Evolutionary conservation across 2,797 vertebrate species (phyloP), one percentile per base, ranked within the genome.

Genomic region (Ispidina lecontei): DNA sequence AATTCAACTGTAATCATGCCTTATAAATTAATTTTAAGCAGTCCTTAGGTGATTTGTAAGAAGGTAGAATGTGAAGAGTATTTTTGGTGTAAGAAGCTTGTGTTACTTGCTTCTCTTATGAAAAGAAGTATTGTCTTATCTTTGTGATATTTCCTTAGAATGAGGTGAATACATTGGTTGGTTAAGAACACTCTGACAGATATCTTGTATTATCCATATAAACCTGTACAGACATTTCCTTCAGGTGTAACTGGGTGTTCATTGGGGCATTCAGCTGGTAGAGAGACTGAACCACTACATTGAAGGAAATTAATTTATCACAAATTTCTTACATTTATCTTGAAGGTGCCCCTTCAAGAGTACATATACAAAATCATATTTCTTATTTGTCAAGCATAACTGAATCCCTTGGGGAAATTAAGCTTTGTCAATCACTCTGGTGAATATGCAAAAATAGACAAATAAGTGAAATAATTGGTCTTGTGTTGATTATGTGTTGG

Each of bases 371-470:
- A 65, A 75, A 14, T 44, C 9, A 4, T 79, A 29, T 68, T 47
- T 80, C 55, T 89, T 75, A 85, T 83, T 87, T 79, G 47, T 79
- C 35, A 81, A 59, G 78, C 67, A 52, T 52, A 90, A 67, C 35
- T 41, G 31, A 56, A 29, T 51, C 68, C 93, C 85, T 90, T 37
- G 60, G 93, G 89, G 68, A 71, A 69, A 47, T 80, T 54, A 31
- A 68, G 59, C 80, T 91, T 92, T 73, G 43, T 46, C 70, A 80
- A 44, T 88, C 63, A 68, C 87, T 91, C 51, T 75, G 31, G 47
- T 71, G 76, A 93, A 93, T 77, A 72, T 80, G 54, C 37, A 93
- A 58, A 84, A 93, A 81, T 58, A 70, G 52, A 52, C 90, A 90
- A 91, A 46, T 26, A 71, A 65, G 31, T 87, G 31, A 87, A 88